Evolutionary conservation across 2,113 vertebrate genomes (phyloP).

Genomic region (Bettongia penicillata): DNA sequence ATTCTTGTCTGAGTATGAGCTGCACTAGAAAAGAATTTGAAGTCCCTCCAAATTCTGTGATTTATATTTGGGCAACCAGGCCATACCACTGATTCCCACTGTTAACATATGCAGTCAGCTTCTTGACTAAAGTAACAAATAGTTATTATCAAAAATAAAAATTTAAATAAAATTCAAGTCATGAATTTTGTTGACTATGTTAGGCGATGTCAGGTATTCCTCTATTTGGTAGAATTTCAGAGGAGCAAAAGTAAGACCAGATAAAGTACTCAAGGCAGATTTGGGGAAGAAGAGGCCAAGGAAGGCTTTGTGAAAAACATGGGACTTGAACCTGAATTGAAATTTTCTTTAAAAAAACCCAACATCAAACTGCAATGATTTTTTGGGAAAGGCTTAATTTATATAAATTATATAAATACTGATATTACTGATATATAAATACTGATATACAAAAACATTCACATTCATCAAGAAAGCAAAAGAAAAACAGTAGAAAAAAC

Average conservation of each 20-base stretch:
- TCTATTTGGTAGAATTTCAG: background rate
- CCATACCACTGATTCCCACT: background rate
- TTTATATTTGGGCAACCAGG: background rate
- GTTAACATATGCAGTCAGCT: background rate
- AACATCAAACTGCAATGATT: background rate
- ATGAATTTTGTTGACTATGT: background rate
- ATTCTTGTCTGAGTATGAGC: background rate
- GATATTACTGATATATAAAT: background rate
- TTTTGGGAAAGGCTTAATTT: background rate
- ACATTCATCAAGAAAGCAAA: background rate
- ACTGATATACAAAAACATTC: background rate
- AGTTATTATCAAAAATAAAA: background rate
- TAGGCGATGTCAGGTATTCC: background rate
- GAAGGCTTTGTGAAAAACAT: background rate
- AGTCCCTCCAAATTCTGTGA: background rate
- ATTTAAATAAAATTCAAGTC: background rate
- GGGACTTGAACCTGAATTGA: background rate
- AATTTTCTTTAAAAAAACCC: background rate
- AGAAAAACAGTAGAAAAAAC: background rate
- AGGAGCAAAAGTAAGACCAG: background rate
- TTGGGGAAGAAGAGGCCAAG: background rate
- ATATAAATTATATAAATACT: too few relatives aligned
- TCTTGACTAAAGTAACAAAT: background rate
- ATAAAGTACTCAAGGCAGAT: background rate
- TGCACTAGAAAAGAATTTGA: background rate